Conservation (phyloP, 92 coral and sea anemone species). For the Epizoanthus stellaris region DNA sequence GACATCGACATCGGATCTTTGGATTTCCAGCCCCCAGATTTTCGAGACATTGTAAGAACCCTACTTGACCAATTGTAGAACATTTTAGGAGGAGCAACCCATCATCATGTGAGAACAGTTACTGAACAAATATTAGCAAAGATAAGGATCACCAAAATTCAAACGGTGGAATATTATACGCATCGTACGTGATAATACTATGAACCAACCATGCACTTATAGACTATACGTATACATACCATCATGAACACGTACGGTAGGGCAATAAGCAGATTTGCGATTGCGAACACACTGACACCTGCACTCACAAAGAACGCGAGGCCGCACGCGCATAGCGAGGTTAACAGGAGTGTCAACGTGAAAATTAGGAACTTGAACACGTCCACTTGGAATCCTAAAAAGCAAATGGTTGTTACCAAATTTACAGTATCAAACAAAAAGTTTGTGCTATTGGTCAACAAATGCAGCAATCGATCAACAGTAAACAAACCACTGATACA, state of each 20-base stretch:
- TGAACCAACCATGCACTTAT: neutral
- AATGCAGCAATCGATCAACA: neutral
- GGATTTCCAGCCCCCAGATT: too few species aligned
- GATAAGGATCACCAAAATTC: too few species aligned
- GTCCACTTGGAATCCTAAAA: slow-evolving; percentile 75
- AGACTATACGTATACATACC: slow-evolving; percentile 60
- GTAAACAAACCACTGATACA: too few species aligned
- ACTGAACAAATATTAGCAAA: too few species aligned
- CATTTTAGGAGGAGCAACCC: too few species aligned
- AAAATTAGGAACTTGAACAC: slow-evolving; percentile 77
- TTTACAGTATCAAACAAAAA: neutral
- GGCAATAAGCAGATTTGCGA: slow-evolving; percentile 86
- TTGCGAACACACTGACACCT: slow-evolving; percentile 86
- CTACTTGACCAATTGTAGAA: too few species aligned
- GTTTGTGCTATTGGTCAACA: neutral
- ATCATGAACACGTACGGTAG: slow-evolving; percentile 92
- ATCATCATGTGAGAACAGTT: too few species aligned
- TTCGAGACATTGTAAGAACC: too few species aligned
- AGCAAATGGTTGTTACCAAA: neutral
- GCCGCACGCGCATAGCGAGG: slow-evolving; percentile 84
- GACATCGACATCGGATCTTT: too few species aligned
- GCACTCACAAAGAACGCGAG: slow-evolving; percentile 91
- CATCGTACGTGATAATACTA: too few species aligned
- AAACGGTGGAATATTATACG: too few species aligned
- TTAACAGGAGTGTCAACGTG: slow-evolving; percentile 73